phyloP scores from a whole-genome alignment of 2,113 vertebrate species.

The Clinocottus analis region DNA sequence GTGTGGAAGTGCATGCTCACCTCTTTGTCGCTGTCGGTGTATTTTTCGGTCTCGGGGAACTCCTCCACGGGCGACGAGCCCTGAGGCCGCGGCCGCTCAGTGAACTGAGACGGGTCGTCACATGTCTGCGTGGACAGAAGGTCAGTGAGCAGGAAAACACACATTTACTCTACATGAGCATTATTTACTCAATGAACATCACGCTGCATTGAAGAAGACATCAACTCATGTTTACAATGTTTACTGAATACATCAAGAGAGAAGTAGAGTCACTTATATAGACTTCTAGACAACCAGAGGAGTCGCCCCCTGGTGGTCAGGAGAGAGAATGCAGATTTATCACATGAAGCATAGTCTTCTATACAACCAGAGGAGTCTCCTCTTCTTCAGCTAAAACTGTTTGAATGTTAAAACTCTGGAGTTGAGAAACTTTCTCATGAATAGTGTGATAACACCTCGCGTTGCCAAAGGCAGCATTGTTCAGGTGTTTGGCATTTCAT shows the following conservation, averaged over 20 bases:
- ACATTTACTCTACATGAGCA: too few relatives aligned
- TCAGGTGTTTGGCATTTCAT: constrained; percentile 14
- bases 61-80: constrained; percentile 97
- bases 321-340: too few relatives aligned
- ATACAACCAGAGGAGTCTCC: background rate
- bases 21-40: constrained; percentile 81
- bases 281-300: too few relatives aligned
- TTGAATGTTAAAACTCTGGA: background rate
- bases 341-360: too few relatives aligned
- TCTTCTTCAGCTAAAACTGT: constrained; percentile 12
- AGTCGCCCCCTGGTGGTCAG: too few relatives aligned
- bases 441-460: constrained; percentile 35
- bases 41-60: constrained; percentile 82
- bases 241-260: too few relatives aligned
- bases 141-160: constrained; percentile 5
- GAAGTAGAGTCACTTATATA: too few relatives aligned
- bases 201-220: too few relatives aligned
- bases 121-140: constrained; percentile 81
- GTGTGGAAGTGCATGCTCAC: constrained; percentile 65
- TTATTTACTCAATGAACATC: too few relatives aligned
- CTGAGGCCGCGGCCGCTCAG: constrained; percentile 92
- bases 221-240: too few relatives aligned
- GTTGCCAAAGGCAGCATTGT: constrained; percentile 16
- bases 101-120: constrained; percentile 82
- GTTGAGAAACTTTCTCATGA: constrained; percentile 4